A percentile compares a stretch with the other conserved stretches of the same genome.
These are phyloP conservation scores for Tragopan temminckii DNA, from an alignment of 2,797 vertebrate genomes.

Conservation along the genomic window DNA sequence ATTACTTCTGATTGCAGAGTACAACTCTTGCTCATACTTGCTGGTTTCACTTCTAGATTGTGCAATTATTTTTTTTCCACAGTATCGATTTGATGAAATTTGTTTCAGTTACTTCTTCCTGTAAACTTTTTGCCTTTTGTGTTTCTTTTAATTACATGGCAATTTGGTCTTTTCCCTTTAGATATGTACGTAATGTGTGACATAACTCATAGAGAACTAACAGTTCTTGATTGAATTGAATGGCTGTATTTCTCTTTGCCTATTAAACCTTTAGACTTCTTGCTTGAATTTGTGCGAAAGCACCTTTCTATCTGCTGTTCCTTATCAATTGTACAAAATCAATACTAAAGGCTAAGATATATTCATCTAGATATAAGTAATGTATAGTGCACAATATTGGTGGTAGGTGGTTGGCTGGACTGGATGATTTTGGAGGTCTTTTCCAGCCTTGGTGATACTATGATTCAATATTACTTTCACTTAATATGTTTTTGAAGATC, in stretches of 20 bases:
- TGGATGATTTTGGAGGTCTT: too few relatives aligned
- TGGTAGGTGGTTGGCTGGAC: too few relatives aligned
- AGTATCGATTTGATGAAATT: background rate
- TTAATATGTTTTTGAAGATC: background rate
- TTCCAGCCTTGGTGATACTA: too few relatives aligned
- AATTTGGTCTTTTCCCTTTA: background rate
- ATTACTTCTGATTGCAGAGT: background rate
- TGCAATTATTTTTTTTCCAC: background rate
- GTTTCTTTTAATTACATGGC: background rate
- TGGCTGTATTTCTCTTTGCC: background rate
- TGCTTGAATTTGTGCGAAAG: background rate
- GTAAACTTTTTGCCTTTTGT: background rate
- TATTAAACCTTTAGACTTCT: background rate
- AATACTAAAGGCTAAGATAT: background rate
- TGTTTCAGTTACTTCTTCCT: background rate
- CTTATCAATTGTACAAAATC: background rate
- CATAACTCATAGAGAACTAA: background rate
- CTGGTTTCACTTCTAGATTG: fast-evolving
- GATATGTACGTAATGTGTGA: background rate
- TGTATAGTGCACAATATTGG: too few relatives aligned
- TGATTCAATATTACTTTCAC: background rate
- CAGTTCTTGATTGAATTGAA: background rate
- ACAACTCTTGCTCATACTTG: background rate
- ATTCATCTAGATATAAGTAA: too few relatives aligned
- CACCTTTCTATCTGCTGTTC: background rate